A percentile compares a stretch with the other conserved stretches of the same genome.
phyloP scores from a whole-genome alignment of 2,113 vertebrate species.

The Nannospalax galili region DNA sequence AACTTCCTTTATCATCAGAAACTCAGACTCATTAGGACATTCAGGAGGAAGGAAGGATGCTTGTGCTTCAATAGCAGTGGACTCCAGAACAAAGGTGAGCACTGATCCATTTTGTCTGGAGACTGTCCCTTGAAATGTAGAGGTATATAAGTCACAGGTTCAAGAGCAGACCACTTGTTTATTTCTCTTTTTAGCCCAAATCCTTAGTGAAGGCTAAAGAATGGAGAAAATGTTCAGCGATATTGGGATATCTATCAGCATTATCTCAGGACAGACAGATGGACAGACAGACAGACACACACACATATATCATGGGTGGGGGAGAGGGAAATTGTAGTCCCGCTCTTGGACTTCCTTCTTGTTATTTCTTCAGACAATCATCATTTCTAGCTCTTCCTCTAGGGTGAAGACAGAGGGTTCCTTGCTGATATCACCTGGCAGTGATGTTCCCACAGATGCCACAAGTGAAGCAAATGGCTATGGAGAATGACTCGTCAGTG shows the following conservation, averaged over 20 bases:
- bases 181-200: neutral
- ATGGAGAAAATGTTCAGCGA: neutral
- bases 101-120: neutral
- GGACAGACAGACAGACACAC: too few species aligned
- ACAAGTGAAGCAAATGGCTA: neutral
- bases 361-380: too few species aligned
- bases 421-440: neutral
- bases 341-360: too few species aligned
- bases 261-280: neutral
- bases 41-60: neutral
- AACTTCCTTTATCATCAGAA: neutral
- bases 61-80: neutral
- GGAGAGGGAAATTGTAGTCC: neutral
- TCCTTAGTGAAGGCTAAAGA: neutral
- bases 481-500: slow-evolving; percentile 36
- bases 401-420: neutral
- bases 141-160: neutral
- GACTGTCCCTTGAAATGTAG: neutral
- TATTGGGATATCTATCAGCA: too few species aligned
- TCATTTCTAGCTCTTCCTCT: fast-evolving
- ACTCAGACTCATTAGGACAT: neutral
- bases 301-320: neutral
- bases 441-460: neutral
- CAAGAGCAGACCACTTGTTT: neutral
- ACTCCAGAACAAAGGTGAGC: neutral